Base-by-base conservation (phyloP, 1,140 invertebrate species). In the Forficula auricularia region DNA sequence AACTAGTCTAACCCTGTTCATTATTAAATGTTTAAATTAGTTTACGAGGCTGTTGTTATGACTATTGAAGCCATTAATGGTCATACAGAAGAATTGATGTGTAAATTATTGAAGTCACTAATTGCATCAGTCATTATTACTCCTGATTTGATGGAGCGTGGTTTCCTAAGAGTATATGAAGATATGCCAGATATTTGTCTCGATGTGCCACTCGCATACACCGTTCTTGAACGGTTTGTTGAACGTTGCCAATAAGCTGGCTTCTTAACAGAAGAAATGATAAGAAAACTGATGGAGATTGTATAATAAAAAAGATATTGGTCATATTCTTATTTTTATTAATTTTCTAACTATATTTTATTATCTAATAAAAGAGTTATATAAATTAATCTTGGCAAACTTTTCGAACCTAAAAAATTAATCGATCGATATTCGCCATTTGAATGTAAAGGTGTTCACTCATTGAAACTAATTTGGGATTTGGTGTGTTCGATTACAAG, bases 181-280 rank as follows among this genome's bases (percentile, higher is more conserved):
- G 82, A 86, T 56, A 77, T 92, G 70, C 72, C 75, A n/a, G 88
- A 94, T 58, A 88, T 91, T 51, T 77, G 78, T 47, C 63, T 90
- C 59, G 88, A 92, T 68, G 85, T 92, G 45, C 88, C 88, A 36
- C 68, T 81, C 48, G 87, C 86, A n/a, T 86, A 87, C 58, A 72
- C 74, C 36, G 72, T 88, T 55, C 65, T 91, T 51, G 87, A 91
- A 57, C 68, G 79, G 46, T 86, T 91, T 63, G 74, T 83, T 36
- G 76, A 73, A 51, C 70, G 77, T 39, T 83, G 80, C 56, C 69
- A 76, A 55, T 63, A 67, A 47, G 68, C 68, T 49, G 74, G 74
- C 44, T 70, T 82, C 43, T 59, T 86, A 37, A 67, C 72, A 19
- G 75, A 80, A 47, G 69, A 71, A 42, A 67, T 86, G 47, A 68